Conservation (phyloP, 2,797 vertebrate genomes). For the Manis crassicaudata region DNA sequence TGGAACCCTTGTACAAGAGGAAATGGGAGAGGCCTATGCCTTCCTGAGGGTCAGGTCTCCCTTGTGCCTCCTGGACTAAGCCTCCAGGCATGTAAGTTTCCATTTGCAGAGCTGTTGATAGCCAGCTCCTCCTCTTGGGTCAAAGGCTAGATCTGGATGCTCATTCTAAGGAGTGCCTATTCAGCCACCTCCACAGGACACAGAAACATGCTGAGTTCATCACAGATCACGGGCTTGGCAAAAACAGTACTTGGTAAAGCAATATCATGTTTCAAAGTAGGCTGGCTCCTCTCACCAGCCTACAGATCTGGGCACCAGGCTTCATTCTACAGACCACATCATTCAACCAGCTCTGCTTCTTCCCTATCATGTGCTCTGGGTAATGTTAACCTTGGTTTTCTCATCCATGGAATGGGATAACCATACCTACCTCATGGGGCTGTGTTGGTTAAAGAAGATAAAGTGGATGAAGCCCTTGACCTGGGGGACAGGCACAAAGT, state of each 20-base stretch:
- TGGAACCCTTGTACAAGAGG: not conserved
- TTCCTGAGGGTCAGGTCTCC: not conserved
- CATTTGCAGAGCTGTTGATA: not conserved
- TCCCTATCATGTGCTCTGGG: not conserved
- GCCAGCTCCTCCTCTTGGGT: not conserved
- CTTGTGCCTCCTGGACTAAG: not conserved
- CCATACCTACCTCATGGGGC: not conserved
- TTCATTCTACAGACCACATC: not conserved
- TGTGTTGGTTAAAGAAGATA: not conserved
- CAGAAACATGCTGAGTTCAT: not conserved
- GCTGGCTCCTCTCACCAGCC: not conserved
- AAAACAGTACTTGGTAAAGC: not conserved
- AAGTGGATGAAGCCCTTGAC: not conserved
- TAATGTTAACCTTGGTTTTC: not conserved
- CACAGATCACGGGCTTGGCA: not conserved
- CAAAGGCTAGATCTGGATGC: not conserved
- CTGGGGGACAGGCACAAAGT: not conserved
- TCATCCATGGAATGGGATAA: not conserved
- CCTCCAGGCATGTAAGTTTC: not conserved
- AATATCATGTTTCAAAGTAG: not conserved
- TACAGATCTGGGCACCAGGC: not conserved
- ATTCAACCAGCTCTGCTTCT: not conserved
- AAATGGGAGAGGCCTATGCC: not conserved
- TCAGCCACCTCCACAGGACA: not conserved
- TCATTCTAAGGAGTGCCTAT: not conserved